Evolutionary conservation across 1,140 invertebrate genomes (phyloP).

Genomic region (Daktulosphaira vitifoliae): DNA sequence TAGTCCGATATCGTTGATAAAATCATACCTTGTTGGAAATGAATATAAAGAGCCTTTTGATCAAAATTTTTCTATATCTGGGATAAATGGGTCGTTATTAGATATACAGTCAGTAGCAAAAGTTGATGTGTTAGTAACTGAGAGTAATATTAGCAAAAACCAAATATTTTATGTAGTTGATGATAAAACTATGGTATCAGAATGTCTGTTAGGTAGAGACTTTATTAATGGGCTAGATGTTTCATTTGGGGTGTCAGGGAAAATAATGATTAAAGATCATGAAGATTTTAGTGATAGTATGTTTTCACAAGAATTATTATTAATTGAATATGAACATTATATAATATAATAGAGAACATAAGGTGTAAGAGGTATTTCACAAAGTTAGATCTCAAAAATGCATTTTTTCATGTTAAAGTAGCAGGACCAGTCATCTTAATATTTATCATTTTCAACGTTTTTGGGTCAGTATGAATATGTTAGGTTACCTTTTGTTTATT

Average conservation of each 20-base stretch:
- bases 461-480: background rate
- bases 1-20: slow-evolving; percentile 7
- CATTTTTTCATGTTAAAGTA: slow-evolving; percentile 7
- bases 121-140: background rate
- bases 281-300: background rate
- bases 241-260: background rate
- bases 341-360: background rate
- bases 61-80: background rate
- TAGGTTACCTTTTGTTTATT: background rate
- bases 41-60: background rate
- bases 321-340: background rate
- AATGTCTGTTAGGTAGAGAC: background rate
- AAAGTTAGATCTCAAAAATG: slow-evolving; percentile 13
- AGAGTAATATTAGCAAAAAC: background rate
- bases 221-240: too few species aligned
- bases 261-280: background rate
- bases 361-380: background rate
- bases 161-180: background rate
- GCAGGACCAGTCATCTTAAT: background rate
- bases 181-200: background rate
- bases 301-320: too few species aligned
- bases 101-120: background rate
- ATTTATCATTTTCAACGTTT: background rate
- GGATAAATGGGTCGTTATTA: background rate
- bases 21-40: background rate